Conservation (phyloP, 2,113 vertebrate species). For the Lepus americanus region DNA sequence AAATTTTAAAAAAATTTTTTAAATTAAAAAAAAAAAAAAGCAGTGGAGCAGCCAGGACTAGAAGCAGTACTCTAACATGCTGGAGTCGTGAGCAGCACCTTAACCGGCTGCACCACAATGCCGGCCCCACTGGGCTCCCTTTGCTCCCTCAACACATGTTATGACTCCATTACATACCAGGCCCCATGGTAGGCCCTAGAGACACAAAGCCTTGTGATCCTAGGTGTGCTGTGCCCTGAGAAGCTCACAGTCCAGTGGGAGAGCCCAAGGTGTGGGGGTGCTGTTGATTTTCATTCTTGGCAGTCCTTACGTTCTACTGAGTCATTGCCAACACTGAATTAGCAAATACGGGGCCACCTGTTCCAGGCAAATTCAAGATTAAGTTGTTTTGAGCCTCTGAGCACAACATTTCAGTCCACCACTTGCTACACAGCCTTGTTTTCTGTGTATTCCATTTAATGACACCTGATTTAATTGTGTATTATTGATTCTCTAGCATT, state of each 20-base stretch:
- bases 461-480: not conserved
- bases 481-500: not conserved
- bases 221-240: not conserved
- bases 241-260: not conserved
- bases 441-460: conserved; percentile 35
- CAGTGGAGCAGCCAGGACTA: no score
- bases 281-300: not conserved
- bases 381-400: not conserved
- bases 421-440: not conserved
- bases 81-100: no score
- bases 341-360: not conserved
- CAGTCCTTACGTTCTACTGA: not conserved
- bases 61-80: no score
- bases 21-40: no score
- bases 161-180: not conserved
- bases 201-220: not conserved
- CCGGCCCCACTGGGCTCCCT: no score
- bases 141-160: not conserved
- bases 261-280: not conserved
- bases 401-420: not conserved
- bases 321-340: not conserved
- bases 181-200: not conserved
- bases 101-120: no score
- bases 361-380: not conserved
- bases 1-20: no score